Percentiles rank a stretch among this genome's conserved stretches.
Conservation (phyloP, 2,113 vertebrate genomes). For the Xenopus borealis region DNA sequence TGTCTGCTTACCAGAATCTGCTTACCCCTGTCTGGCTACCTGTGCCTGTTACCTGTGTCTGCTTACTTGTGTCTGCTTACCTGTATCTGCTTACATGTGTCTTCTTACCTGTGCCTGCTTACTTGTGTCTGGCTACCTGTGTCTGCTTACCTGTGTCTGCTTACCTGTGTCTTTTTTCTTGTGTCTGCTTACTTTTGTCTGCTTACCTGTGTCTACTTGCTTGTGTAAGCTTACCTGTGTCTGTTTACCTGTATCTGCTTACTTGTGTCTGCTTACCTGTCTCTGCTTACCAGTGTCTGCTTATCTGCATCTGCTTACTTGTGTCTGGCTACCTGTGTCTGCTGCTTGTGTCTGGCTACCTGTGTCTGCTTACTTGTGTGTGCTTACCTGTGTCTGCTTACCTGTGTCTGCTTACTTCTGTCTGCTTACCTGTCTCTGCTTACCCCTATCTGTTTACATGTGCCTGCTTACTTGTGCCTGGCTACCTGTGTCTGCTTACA, state of each 20-base stretch:
- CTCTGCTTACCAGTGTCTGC: background rate
- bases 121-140: background rate
- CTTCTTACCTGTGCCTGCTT: too few relatives aligned
- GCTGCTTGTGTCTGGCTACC: too few relatives aligned
- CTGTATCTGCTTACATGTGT: background rate
- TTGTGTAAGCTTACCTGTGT: background rate
- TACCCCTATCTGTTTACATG: background rate
- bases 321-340: background rate
- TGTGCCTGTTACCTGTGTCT: background rate
- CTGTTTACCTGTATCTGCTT: background rate
- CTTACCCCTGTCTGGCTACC: too few relatives aligned
- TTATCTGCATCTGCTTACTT: background rate
- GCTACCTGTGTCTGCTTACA: too few relatives aligned
- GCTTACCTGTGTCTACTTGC: background rate
- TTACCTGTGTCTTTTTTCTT: too few relatives aligned
- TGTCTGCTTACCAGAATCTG: too few relatives aligned
- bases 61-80: conserved; percentile 7
- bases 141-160: background rate
- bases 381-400: background rate
- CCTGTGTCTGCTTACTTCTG: background rate
- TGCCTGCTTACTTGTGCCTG: background rate
- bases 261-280: too few relatives aligned
- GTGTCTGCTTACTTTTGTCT: too few relatives aligned
- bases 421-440: too few relatives aligned
- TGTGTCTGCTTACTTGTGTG: background rate